Conservation (phyloP, 2,888 invertebrate genomes). For the Tachystola acroxantha region DNA sequence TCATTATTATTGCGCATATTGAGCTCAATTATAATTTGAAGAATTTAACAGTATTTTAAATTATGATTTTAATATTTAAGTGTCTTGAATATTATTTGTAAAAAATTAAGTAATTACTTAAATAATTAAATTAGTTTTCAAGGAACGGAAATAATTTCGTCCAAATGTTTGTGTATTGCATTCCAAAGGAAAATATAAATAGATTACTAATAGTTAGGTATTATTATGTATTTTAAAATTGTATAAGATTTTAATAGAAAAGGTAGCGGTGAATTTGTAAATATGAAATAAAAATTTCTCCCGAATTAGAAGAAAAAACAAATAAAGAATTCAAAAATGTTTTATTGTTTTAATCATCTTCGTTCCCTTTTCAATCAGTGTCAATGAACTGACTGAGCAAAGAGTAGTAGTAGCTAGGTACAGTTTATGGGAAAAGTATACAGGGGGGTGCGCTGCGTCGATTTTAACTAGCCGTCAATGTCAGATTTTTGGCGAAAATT, state of each 20-base stretch:
- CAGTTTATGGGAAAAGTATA: too few species aligned
- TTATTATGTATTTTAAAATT: conserved; percentile 21
- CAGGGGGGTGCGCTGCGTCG: too few species aligned
- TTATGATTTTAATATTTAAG: not conserved
- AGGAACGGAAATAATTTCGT: conserved; percentile 45
- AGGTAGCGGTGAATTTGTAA: too few species aligned
- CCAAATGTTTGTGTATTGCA: conserved; percentile 61
- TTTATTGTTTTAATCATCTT: not conserved
- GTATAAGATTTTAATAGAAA: conserved; percentile 18
- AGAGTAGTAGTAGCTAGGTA: too few species aligned
- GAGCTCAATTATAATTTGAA: conserved; percentile 19
- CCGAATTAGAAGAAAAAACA: not conserved
- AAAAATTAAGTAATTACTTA: not conserved
- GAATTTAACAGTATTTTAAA: conserved; percentile 31
- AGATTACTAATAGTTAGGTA: not conserved
- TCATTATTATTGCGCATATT: too few species aligned
- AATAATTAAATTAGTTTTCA: conserved; percentile 12
- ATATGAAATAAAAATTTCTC: not conserved
- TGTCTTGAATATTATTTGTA: conserved; percentile 24
- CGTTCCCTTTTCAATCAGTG: too few species aligned
- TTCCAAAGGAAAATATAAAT: conserved; percentile 63
- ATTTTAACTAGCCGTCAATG: too few species aligned
- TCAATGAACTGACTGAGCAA: too few species aligned
- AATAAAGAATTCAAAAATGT: not conserved
- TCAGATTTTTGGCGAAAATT: too few species aligned